Evolutionary conservation across 2,797 vertebrate species (phyloP).

Genomic region (Gobionotothen gibberifrons): DNA sequence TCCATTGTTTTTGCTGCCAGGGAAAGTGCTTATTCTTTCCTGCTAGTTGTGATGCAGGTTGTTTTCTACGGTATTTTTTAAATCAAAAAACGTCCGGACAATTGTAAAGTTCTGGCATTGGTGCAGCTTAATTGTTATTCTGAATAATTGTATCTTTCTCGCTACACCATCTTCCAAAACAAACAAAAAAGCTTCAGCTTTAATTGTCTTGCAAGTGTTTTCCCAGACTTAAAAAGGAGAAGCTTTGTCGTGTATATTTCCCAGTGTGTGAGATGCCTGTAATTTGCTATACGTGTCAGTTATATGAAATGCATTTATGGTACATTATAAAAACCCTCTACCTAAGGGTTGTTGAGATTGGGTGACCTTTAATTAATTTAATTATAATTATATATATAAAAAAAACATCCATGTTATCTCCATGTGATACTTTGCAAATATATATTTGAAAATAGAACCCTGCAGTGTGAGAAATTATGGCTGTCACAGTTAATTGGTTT

Average conservation of each 20-base stretch:
- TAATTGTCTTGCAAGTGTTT: neutral
- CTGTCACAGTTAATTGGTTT: conserved; percentile 20
- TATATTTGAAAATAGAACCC: conserved; percentile 28
- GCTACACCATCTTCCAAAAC: conserved; percentile 19
- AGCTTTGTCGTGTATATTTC: neutral
- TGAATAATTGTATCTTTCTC: conserved; percentile 9
- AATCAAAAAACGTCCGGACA: conserved; percentile 36
- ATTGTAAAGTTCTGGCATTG: conserved; percentile 43
- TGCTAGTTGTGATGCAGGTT: conserved; percentile 37
- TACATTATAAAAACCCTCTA: neutral
- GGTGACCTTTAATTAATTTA: conserved; percentile 36
- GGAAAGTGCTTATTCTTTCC: conserved; percentile 48
- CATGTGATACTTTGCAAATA: conserved; percentile 37
- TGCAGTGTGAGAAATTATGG: conserved; percentile 1
- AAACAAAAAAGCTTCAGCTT: conserved; percentile 1
- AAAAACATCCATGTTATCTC: neutral
- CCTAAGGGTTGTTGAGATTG: neutral
- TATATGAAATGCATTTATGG: neutral
- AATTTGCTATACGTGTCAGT: neutral
- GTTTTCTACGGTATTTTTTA: conserved; percentile 50
- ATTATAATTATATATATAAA: neutral
- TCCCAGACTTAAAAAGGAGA: neutral
- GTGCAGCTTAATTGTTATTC: conserved; percentile 29
- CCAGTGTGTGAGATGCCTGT: neutral
- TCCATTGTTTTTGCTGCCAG: conserved; percentile 56